A percentile compares a stretch with the other conserved stretches of the same genome.
Evolutionary conservation across 2,113 vertebrate species (phyloP).

Genomic region (Ailuropoda melanoleuca): DNA sequence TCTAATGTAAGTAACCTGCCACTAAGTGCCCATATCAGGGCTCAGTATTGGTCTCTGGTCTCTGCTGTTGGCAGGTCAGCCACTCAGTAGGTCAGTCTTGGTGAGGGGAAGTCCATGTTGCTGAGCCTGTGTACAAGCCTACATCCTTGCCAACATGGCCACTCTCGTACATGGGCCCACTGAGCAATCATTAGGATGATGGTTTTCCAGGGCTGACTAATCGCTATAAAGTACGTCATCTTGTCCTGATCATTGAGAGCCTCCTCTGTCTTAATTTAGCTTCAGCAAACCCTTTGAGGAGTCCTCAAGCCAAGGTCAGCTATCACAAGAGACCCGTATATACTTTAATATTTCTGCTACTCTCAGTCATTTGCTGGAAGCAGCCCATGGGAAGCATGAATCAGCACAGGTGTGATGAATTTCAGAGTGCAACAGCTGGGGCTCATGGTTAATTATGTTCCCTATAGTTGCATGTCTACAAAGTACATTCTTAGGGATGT

Average conservation of each 20-base stretch:
- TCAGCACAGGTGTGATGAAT: not conserved
- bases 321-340: not conserved
- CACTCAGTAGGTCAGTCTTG: not conserved
- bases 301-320: not conserved
- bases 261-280: not conserved
- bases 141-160: not conserved
- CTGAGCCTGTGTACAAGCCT: not conserved
- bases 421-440: not conserved
- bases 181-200: not conserved
- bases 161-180: not conserved
- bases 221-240: not conserved
- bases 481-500: not conserved
- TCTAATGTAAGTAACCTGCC: not conserved
- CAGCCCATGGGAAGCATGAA: not conserved
- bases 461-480: not conserved
- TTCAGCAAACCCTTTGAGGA: not conserved
- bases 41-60: not conserved
- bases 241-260: not conserved
- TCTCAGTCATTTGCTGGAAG: not conserved
- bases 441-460: not conserved
- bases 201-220: not conserved
- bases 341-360: not conserved
- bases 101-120: not conserved
- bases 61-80: not conserved
- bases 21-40: not conserved